Evolutionary conservation across 2,113 vertebrate genomes (phyloP).

Genomic region (Sander vitreus): DNA sequence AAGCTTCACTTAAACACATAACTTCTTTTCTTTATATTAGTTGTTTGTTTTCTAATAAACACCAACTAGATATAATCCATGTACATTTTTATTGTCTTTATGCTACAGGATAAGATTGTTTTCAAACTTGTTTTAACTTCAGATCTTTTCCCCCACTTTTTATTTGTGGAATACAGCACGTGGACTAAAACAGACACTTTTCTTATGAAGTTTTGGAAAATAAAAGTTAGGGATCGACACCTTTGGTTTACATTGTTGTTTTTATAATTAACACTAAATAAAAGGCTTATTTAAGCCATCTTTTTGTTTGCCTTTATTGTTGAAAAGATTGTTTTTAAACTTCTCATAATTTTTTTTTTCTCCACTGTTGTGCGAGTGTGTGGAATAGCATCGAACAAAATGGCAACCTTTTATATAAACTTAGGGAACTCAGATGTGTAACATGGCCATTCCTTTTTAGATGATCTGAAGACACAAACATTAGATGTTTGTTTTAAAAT

Average conservation of each 20-base stretch:
- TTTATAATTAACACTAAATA: neutral
- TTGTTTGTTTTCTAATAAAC: neutral
- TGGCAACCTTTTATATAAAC: neutral
- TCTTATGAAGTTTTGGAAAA: no score
- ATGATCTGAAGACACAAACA: neutral
- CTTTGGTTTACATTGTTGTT: neutral
- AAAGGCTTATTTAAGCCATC: neutral
- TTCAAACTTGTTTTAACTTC: constrained; percentile 1
- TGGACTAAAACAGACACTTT: no score
- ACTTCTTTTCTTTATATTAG: neutral
- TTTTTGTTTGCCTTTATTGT: neutral
- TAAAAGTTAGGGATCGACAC: neutral
- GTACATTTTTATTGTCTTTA: neutral
- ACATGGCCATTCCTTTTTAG: neutral
- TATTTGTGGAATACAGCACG: neutral
- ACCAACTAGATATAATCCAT: no score
- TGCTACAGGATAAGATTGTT: neutral
- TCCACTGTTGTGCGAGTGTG: neutral
- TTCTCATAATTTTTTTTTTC: no score
- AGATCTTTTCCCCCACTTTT: neutral
- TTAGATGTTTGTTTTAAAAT: neutral
- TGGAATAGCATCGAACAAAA: neutral
- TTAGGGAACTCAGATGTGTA: no score
- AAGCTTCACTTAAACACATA: neutral
- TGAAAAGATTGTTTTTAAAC: neutral